Evolutionary conservation across 35 echinoderm and acorn worm genomes (phyloP), one percentile per base, ranked within the genome.

Genomic region (Strongylocentrotus purpuratus): DNA sequence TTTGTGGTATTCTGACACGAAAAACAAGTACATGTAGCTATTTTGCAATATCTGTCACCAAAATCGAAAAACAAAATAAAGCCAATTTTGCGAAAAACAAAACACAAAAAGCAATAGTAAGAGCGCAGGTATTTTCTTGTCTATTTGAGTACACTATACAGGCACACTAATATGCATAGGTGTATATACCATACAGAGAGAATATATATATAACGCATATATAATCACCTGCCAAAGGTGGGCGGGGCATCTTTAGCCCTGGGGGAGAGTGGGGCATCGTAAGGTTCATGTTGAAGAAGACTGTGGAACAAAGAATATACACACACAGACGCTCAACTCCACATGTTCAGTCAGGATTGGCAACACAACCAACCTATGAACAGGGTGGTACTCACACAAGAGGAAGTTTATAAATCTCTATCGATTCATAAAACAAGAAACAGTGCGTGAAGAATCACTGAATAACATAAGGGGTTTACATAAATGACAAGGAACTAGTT

Each of bases 191-290:
- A 89, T 89, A 33, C n/a, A 45, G 12, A 89, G 87, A 89, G 32
- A 46, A 89, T 89, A 46, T 32, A 87, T 87, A 87, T 89, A 41
- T 89, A 89, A 89, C 25, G 87, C 87, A 94, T 45, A 86, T 94
- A 61, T 94, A 95, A 32, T 95, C 96, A 98, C 97, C 97, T 98
- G 92, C 94, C 94, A 94, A 96, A 98, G 95, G 94, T 97, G 97
- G 95, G 94, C 33, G 97, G 96, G 86, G 88, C 94, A 95, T 97
- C 96, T 98, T 97, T 95, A 46, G 97, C 97, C 94, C 97, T 87
- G 32, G 97, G 97, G 46, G 97, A 98, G 65, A 97, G 94, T 52
- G 97, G 96, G 95, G 97, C 97, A 48, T 97, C 97, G 35, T 96
- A 94, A 87, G 46, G 95, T 86, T 92, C 95, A 85, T 95, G 94